Evolutionary conservation across 2,113 vertebrate genomes (phyloP).

Genomic region (Anolis carolinensis): DNA sequence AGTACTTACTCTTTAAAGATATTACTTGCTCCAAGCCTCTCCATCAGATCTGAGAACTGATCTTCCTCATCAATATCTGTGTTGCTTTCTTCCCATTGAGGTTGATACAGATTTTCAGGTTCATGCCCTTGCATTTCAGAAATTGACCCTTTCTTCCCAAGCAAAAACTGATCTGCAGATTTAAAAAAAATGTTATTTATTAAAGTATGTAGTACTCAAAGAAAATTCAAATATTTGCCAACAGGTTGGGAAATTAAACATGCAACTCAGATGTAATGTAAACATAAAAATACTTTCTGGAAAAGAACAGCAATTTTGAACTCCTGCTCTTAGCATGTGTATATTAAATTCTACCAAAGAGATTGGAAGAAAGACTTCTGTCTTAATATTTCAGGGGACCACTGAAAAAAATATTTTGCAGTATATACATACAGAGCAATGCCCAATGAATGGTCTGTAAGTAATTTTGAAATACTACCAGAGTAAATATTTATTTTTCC

Average conservation of each 20-base stretch:
- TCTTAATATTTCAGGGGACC: too few species aligned
- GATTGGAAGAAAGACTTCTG: too few species aligned
- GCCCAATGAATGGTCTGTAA: not conserved
- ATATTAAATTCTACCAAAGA: not conserved
- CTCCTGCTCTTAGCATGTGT: not conserved
- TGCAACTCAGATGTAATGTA: not conserved
- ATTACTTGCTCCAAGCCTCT: constrained; percentile 84
- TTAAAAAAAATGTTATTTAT: constrained; percentile 33
- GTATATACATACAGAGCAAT: not conserved
- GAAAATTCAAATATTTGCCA: not conserved
- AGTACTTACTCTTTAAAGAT: constrained; percentile 89
- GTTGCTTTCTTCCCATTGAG: constrained; percentile 63
- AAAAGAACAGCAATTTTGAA: not conserved
- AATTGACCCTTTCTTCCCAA: constrained; percentile 63
- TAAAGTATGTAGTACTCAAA: not conserved
- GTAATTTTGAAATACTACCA: too few species aligned
- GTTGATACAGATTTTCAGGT: constrained; percentile 74
- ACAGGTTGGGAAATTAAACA: not conserved
- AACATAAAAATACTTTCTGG: not conserved
- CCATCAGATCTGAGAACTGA: constrained; percentile 87
- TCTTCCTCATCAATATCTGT: constrained; percentile 68
- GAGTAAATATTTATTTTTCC: too few species aligned
- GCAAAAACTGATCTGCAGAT: constrained; percentile 84
- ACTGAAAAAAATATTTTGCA: too few species aligned
- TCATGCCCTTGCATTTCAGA: constrained; percentile 33